These are phyloP conservation scores for Congeria kusceri DNA, from an alignment of 2,888 invertebrate genomes.

Conservation along the genomic window DNA sequence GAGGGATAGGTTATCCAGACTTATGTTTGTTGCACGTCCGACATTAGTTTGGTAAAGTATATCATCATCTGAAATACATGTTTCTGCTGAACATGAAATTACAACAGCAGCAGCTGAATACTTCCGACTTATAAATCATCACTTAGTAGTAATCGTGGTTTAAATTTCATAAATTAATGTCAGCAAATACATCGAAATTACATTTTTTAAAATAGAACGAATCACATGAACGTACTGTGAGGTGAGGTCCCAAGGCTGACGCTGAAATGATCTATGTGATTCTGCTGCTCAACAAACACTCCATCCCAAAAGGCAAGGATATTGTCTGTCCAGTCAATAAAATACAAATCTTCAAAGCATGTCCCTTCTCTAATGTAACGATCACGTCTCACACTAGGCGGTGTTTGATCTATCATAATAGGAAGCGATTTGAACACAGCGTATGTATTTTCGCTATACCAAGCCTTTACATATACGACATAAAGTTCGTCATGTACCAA, in stretches of 20 bases:
- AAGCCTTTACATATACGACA: too few species aligned
- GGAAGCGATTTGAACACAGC: slow-evolving; percentile 43
- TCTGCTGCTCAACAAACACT: slow-evolving; percentile 36
- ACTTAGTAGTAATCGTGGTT: not conserved
- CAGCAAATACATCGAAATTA: too few species aligned
- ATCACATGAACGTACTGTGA: slow-evolving; percentile 28
- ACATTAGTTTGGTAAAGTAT: not conserved
- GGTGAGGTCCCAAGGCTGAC: slow-evolving; percentile 21
- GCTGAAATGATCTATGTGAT: too few species aligned
- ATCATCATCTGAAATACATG: slow-evolving; percentile 1
- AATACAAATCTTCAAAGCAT: slow-evolving; percentile 58
- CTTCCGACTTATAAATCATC: too few species aligned
- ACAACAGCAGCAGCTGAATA: too few species aligned
- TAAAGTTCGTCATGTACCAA: slow-evolving; percentile 29
- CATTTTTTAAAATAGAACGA: too few species aligned
- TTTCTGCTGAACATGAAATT: too few species aligned
- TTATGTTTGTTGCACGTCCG: not conserved
- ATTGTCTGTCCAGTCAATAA: slow-evolving; percentile 28
- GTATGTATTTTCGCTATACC: slow-evolving; percentile 18
- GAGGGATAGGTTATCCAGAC: not conserved
- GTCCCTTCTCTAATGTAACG: slow-evolving; percentile 56
- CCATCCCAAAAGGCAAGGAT: slow-evolving; percentile 57
- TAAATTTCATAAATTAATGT: not conserved
- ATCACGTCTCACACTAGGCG: too few species aligned
- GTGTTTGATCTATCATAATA: slow-evolving; percentile 41